Percentiles rank a stretch among this genome's conserved stretches.
Conservation (phyloP, 2,797 vertebrate species). For the Clamator glandarius region DNA sequence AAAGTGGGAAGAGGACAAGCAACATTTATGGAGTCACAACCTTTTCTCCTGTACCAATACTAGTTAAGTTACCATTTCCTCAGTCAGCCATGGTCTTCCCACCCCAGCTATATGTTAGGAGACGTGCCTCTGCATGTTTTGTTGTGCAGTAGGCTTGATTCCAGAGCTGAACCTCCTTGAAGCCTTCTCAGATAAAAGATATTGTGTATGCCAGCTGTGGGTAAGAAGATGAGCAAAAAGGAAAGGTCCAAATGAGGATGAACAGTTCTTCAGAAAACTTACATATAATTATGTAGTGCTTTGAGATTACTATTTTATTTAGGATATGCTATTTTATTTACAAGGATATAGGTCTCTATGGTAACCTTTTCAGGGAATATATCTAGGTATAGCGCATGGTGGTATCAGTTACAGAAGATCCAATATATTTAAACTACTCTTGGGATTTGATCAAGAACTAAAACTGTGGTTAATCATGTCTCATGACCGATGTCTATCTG, state of each 20-base stretch:
- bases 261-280: neutral
- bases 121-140: no score
- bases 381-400: neutral
- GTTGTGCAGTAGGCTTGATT: neutral
- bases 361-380: neutral
- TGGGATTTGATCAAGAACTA: neutral
- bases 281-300: neutral
- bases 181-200: neutral
- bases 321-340: neutral
- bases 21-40: no score
- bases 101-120: neutral
- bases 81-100: neutral
- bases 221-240: neutral
- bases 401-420: neutral
- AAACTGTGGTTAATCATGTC: neutral
- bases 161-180: neutral
- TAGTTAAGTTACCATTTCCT: neutral
- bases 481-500: neutral
- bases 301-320: neutral
- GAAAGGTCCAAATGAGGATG: neutral
- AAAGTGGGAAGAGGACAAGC: no score
- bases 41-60: neutral
- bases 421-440: neutral
- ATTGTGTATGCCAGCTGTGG: neutral
- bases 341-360: neutral